Base-by-base conservation (phyloP, 2,888 invertebrate species). In the Drosophila kanekoi region DNA sequence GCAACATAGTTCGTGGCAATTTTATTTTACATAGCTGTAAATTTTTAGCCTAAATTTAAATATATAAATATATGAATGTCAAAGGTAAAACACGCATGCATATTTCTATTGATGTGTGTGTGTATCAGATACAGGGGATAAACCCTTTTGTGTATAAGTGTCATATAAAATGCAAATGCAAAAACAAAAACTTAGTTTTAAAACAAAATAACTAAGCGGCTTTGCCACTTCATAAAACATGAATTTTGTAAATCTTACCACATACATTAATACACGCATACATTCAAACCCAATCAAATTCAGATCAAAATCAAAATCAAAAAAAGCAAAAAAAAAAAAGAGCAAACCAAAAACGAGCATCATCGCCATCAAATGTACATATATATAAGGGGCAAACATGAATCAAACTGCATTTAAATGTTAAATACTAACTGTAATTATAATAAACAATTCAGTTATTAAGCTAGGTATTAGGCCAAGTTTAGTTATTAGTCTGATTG, bases 41-140 rank as follows among this genome's bases (percentile, higher is more conserved):
- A 89, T 89, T 87, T 81, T 85, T 89, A 89, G 88, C 83, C 75
- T 89, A 84, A 89, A 87, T 84, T 89, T 87, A 84, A 74, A 86
- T 87, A 87, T 87, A 85, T 87, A 84, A 74, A 86, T 87, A 87
- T 87, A 85, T 80, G 85, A 85, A 73, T 69, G 68, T 71, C 66
- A 71, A 71, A 71, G 58, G 74, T 60, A 70, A 68, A 45, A 54
- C 62, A 59, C 57, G 47, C 47, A 54, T 37, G 37, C 43, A 41
- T 52, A 57, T 28, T 28, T 28, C 28, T 37, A 37, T 33, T 54
- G 44, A 62, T 13, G 40, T 41, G 13, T 35, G 11, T 54, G 45
- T 53, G 8, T 32, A 28, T 38, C 18, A 44, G 16, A 23, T 41
- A 23, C 68, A 52, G 57, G 62, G 54, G 5, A 53, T 38, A 41